Evolutionary conservation across 2,888 invertebrate genomes (phyloP), one percentile per base, ranked within the genome.

Genomic region (Dynastes maya): DNA sequence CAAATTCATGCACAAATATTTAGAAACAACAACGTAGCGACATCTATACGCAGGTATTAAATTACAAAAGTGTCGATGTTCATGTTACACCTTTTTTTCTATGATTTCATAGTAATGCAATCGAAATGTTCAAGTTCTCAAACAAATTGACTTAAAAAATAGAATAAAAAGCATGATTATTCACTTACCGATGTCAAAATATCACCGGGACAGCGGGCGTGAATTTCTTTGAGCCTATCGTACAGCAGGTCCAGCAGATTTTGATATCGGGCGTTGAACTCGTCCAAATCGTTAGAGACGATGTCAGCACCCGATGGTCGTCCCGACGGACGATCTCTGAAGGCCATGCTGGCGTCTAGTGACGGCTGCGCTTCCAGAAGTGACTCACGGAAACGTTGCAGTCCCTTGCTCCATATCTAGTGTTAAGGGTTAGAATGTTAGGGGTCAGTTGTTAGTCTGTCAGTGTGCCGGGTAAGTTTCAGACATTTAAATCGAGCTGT

Each of bases 341-440:
- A 88, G 74, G 86, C 85, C 45, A 87, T 86, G 82, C 85, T 86
- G 77, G 86, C 92, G 89, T 96, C 96, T 87, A 95, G 88, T 78
- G 95, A 95, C 2, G 96, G 96, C 86, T 95, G 96, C 74, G 94
- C 91, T 85, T 96, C 95, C 88, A 97, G 93, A 82, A 97, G 91
- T 89, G 93, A 92, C 85, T 96, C 96, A 81, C 93, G 92, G 91
- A 95, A 98, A 82, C 94, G 93, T 89, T 95, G 94, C 88, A 96
- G 94, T 86, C 95, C 93, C 87, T 94, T 93, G 88, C 95, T 94
- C 91, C 96, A 95, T 88, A 95, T 95, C 96, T 97, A 93, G 83
- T 88, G 88, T 88, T 88, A 88, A 74, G 84, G 88, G 88, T 88
- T 88, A 88, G 88, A 87, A 84, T 88, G 89, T 91, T 88, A 90